A percentile compares a stretch with the other conserved stretches of the same genome.
These are phyloP conservation scores for Hyposoter didymator DNA, from an alignment of 2,888 invertebrate genomes.

Conservation along the genomic window DNA sequence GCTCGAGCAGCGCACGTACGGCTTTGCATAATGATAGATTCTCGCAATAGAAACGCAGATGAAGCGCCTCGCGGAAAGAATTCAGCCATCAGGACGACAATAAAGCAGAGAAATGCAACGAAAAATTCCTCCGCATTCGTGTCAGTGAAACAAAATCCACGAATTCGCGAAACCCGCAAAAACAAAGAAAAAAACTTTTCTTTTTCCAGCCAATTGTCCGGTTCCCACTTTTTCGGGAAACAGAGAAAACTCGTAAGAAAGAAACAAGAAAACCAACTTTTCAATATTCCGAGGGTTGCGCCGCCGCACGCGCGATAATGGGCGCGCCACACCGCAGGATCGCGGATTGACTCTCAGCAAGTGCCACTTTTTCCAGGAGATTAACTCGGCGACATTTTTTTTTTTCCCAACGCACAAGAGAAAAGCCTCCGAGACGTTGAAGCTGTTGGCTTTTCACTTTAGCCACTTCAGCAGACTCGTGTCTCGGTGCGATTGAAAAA, in stretches of 20 bases:
- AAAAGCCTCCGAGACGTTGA: conserved; percentile 3
- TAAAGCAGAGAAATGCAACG: conserved; percentile 7
- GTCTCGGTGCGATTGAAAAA: not conserved
- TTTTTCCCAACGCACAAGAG: conserved; percentile 5
- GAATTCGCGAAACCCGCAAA: not conserved
- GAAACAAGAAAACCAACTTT: not conserved
- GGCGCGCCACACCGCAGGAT: not conserved
- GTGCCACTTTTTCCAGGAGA: conserved; percentile 20
- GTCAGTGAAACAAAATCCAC: not conserved
- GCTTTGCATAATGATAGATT: conserved; percentile 35
- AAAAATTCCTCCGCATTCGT: not conserved
- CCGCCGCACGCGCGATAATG: not conserved
- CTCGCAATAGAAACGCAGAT: not conserved
- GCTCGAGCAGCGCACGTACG: not conserved
- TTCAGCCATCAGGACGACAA: not conserved
- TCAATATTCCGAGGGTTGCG: conserved; percentile 1
- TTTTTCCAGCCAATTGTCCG: not conserved
- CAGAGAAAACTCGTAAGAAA: not conserved
- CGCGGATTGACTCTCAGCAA: not conserved
- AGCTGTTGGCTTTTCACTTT: conserved; percentile 7
- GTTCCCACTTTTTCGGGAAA: not conserved
- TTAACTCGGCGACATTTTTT: conserved; percentile 9
- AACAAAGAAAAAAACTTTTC: not conserved
- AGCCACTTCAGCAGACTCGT: not conserved
- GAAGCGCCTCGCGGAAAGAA: conserved; percentile 11